Base-by-base conservation (phyloP, 2,888 invertebrate genomes). In the Ecdyonurus torrentis region DNA sequence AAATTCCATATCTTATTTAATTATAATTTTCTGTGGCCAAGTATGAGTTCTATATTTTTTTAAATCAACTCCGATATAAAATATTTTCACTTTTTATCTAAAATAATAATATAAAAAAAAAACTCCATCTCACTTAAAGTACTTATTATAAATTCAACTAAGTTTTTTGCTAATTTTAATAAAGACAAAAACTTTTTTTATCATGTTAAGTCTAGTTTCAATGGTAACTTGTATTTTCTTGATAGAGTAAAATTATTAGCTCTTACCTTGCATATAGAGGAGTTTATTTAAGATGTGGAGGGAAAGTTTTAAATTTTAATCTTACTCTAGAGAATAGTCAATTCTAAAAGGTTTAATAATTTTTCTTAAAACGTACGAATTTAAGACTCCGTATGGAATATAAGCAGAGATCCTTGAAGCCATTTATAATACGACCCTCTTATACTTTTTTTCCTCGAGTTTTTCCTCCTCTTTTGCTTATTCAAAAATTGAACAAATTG, bases 301-400 rank as follows among this genome's bases (percentile, higher is more conserved):
- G 55, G 19, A n/a, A 55, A 55, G 55, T 55, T 55, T 55, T 55
- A 55, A 55, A 55, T 55, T 55, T 55, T 55, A 55, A 55, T 55
- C 55, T 55, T n/a, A n/a, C 55, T 55, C 55, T 22, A n/a, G 55
- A 55, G 55, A 22, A 55, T 55, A 55, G 55, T 55, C 55, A 55
- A 55, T 55, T 55, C 55, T 55, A 55, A 55, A 55, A 55, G 55
- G 55, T 55, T 55, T 55, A 55, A 55, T 55, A 55, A 55, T 55
- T 55, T 55, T 55, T 55, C 55, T 55, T 55, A 55, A 55, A 55
- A 55, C 55, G 55, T 55, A 22, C 55, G 22, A 55, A 55, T 55
- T 55, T 55, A 55, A 55, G 55, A 22, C 55, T 22, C 55, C 55
- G 55, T 22, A 22, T 55, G 55, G 55, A 55, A 22, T 55, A 37